Percentiles rank a stretch among this genome's conserved stretches.
These are phyloP conservation scores for Xyrichtys novacula DNA, from an alignment of 2,797 vertebrate genomes.

Conservation along the genomic window DNA sequence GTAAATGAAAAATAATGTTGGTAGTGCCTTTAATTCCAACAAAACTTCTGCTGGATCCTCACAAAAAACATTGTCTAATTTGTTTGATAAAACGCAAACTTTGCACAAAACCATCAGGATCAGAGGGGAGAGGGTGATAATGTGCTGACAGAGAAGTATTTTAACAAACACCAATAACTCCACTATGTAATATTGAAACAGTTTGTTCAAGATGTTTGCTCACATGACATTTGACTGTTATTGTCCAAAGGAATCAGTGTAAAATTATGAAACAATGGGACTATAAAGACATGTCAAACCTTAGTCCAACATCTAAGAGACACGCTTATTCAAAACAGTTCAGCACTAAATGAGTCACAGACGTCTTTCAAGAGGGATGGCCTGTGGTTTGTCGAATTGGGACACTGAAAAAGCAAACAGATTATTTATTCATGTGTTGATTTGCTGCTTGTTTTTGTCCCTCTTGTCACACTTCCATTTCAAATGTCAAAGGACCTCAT, in stretches of 20 bases:
- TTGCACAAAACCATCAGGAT: neutral
- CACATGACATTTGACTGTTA: constrained; percentile 36
- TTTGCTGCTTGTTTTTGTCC: constrained; percentile 71
- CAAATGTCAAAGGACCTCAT: constrained; percentile 72
- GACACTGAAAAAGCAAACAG: constrained; percentile 72
- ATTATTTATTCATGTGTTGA: constrained; percentile 80
- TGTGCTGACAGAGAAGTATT: constrained; percentile 25
- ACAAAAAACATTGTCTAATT: too few species aligned
- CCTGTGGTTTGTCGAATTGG: constrained; percentile 69
- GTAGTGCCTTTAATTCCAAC: too few species aligned
- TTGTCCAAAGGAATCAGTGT: constrained; percentile 47
- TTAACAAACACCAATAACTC: constrained; percentile 12
- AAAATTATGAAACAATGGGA: constrained; percentile 59
- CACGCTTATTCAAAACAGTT: constrained; percentile 63
- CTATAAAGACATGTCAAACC: constrained; percentile 59
- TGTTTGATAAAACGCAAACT: neutral
- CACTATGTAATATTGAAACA: constrained; percentile 26
- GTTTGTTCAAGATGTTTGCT: constrained; percentile 50
- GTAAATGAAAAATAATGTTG: too few species aligned
- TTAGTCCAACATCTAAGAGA: constrained; percentile 62
- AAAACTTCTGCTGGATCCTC: too few species aligned
- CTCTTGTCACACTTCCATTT: constrained; percentile 72
- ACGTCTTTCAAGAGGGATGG: constrained; percentile 60
- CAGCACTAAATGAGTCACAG: constrained; percentile 69
- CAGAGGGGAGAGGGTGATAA: constrained; percentile 4